Conservation (phyloP, 2,113 vertebrate species). For the Gila orcuttii region DNA sequence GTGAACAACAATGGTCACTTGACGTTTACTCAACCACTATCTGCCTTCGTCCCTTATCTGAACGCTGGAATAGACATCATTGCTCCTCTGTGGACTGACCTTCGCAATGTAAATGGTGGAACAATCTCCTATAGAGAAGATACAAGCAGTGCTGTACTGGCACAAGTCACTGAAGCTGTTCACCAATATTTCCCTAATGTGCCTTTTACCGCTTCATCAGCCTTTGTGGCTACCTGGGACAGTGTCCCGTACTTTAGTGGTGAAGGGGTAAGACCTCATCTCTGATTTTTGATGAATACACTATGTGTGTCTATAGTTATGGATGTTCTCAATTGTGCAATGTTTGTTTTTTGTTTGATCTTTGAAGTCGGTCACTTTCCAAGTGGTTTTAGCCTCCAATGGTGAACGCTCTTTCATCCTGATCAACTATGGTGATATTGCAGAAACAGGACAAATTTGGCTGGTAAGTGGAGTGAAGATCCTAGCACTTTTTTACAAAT, state of each 20-base stretch:
- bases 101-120: neutral
- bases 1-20: neutral
- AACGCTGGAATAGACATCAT: neutral
- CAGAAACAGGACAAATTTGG: too few species aligned
- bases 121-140: neutral
- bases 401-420: neutral
- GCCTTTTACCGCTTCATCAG: neutral
- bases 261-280: too few species aligned
- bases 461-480: too few species aligned
- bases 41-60: neutral
- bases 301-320: too few species aligned
- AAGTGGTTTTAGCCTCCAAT: neutral
- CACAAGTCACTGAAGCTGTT: neutral
- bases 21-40: neutral
- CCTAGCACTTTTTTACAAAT: neutral
- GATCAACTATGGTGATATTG: neutral
- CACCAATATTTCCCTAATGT: neutral
- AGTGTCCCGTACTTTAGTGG: too few species aligned
- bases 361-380: neutral
- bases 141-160: neutral
- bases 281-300: neutral
- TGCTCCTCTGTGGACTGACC: neutral
- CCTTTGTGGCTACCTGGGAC: too few species aligned
- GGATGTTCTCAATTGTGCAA: too few species aligned
- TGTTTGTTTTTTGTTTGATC: too few species aligned